Conservation (phyloP, 2,113 vertebrate species). For the Perccottus glenii region DNA sequence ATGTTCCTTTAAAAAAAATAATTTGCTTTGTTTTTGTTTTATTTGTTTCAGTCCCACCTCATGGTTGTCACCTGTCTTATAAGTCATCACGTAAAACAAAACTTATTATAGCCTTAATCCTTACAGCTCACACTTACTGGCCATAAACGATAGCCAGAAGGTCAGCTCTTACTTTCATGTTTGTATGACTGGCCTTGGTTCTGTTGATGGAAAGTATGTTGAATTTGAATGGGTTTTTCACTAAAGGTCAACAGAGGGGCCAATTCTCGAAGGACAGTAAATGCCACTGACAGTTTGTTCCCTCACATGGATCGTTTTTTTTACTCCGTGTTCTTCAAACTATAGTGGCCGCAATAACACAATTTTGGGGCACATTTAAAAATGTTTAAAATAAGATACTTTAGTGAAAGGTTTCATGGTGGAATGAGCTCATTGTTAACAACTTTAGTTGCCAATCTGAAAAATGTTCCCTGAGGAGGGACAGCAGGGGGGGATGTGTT, state of each 20-base stretch:
- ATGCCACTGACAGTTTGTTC: slow-evolving; percentile 42
- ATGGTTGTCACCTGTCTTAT: too few relatives aligned
- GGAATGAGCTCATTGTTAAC: slow-evolving; percentile 1
- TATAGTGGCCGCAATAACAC: not conserved
- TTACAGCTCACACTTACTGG: not conserved
- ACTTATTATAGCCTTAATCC: not conserved
- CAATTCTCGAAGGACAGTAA: slow-evolving; percentile 46
- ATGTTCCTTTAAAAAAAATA: too few relatives aligned
- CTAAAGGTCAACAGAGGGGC: slow-evolving; percentile 56
- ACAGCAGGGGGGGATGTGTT: slow-evolving; percentile 46
- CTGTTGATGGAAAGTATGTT: slow-evolving; percentile 47
- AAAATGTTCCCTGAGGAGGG: slow-evolving; percentile 18
- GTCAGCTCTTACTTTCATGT: slow-evolving; percentile 18
- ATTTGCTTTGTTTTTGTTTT: too few relatives aligned
- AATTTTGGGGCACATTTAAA: not conserved
- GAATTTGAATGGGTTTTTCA: slow-evolving; percentile 49
- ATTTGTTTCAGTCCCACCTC: too few relatives aligned
- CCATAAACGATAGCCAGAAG: slow-evolving; percentile 1
- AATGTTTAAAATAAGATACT: not conserved
- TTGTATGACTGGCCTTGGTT: slow-evolving; percentile 4
- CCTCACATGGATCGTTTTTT: slow-evolving; percentile 30
- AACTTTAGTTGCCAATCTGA: slow-evolving; percentile 29
- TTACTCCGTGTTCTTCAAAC: slow-evolving; percentile 17
- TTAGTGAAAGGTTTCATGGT: not conserved
- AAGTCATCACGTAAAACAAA: too few relatives aligned